A percentile compares a stretch with the other conserved stretches of the same genome.
These are phyloP conservation scores for Orchesella cincta DNA, from an alignment of 1,140 invertebrate genomes.

Conservation along the genomic window DNA sequence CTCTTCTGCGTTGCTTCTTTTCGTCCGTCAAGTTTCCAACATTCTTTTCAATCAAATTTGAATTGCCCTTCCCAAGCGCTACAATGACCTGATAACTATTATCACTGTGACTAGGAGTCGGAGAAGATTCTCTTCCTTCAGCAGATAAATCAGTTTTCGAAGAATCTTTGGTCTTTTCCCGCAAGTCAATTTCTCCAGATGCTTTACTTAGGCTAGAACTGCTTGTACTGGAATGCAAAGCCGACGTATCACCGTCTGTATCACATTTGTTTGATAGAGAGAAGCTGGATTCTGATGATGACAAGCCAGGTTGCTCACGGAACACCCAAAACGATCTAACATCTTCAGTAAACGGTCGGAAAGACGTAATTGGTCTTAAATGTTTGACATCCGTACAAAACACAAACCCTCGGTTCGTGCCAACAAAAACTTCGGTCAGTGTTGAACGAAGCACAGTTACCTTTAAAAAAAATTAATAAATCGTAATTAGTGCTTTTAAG, in stretches of 20 bases:
- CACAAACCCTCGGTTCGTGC: conserved; percentile 88
- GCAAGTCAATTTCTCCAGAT: neutral
- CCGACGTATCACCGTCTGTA: conserved; percentile 1
- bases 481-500: neutral
- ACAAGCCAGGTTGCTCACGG: conserved; percentile 24
- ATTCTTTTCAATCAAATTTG: conserved; percentile 45
- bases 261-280: conserved; percentile 14
- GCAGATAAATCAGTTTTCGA: neutral
- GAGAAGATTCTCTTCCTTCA: conserved; percentile 34
- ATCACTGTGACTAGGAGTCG: conserved; percentile 25
- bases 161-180: conserved; percentile 9
- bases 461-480: conserved; percentile 54
- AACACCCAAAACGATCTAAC: conserved; percentile 57
- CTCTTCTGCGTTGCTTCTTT: conserved; percentile 41
- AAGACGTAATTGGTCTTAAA: conserved; percentile 82
- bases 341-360: conserved; percentile 85
- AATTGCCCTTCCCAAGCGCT: conserved; percentile 47
- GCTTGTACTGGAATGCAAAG: conserved; percentile 31
- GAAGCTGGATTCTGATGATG: conserved; percentile 1
- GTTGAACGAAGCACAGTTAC: conserved; percentile 75
- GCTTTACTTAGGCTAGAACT: conserved; percentile 31
- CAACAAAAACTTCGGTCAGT: conserved; percentile 74
- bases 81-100: conserved; percentile 38
- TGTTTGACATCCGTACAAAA: conserved; percentile 79
- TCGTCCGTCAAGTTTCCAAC: conserved; percentile 23